These are phyloP conservation scores for Gambusia affinis DNA, from an alignment of 2,113 vertebrate species.

Conservation along the genomic window DNA sequence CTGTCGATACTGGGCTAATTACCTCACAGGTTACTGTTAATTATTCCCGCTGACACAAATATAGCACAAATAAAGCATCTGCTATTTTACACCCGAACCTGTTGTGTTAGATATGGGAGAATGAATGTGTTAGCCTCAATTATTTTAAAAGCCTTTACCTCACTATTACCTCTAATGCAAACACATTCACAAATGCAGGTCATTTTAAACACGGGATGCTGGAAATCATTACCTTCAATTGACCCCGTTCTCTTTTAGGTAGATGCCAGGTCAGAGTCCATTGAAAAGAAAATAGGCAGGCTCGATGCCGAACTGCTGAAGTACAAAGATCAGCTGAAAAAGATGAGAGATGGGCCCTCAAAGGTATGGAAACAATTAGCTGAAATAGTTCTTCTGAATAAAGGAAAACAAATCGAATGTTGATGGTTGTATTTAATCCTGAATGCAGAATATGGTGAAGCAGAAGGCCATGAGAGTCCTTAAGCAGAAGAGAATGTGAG, in stretches of 20 bases:
- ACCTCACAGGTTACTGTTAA: background rate
- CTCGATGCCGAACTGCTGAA: conserved; percentile 93
- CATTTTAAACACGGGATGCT: background rate
- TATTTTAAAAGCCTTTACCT: background rate
- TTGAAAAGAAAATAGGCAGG: conserved; percentile 94
- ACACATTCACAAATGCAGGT: conserved; percentile 1
- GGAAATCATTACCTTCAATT: background rate
- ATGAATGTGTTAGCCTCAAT: background rate
- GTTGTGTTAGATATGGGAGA: background rate
- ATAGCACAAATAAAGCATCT: background rate
- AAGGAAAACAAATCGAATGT: background rate
- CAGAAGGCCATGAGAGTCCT: conserved; percentile 97
- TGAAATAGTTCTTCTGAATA: background rate
- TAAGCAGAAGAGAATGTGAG: conserved; percentile 99
- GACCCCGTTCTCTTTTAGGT: conserved; percentile 78
- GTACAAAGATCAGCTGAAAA: conserved; percentile 98
- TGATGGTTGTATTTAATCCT: conserved; percentile 16
- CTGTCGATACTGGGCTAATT: background rate
- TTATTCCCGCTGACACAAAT: background rate
- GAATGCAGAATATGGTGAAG: conserved; percentile 94
- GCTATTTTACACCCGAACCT: background rate
- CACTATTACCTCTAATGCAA: background rate
- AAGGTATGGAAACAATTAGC: conserved; percentile 80
- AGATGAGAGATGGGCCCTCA: conserved; percentile 97
- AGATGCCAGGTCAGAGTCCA: conserved; percentile 92